A percentile compares a stretch with the other conserved stretches of the same genome.
phyloP scores from a whole-genome alignment of 1,140 invertebrate genomes.

The Meloidogyne chitwoodi region DNA sequence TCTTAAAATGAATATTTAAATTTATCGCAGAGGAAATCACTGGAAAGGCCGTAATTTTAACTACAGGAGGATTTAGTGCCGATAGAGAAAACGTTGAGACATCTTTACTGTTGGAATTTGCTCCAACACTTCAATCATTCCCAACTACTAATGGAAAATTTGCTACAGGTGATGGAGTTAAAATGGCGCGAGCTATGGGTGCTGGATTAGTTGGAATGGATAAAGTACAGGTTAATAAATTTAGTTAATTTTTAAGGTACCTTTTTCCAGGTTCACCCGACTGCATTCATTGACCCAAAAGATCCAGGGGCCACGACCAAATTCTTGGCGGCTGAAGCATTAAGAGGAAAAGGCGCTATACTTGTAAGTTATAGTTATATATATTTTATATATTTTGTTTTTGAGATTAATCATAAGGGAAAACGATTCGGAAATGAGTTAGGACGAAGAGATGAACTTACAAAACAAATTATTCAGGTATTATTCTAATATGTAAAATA shows the following conservation, averaged over 20 bases:
- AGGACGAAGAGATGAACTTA: slow-evolving; percentile 58
- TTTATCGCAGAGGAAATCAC: slow-evolving; percentile 28
- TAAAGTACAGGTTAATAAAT: slow-evolving; percentile 33
- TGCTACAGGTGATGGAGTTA: slow-evolving; percentile 60
- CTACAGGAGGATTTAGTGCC: slow-evolving; percentile 50
- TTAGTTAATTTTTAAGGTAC: not conserved
- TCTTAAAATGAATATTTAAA: not conserved
- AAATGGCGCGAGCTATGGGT: slow-evolving; percentile 57
- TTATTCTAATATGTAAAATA: not conserved
- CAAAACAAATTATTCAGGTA: slow-evolving; percentile 39
- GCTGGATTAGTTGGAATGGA: slow-evolving; percentile 55
- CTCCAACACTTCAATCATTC: slow-evolving; percentile 40
- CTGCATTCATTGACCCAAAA: slow-evolving; percentile 60
- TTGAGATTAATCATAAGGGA: slow-evolving; percentile 57
- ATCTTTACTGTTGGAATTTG: slow-evolving; percentile 57
- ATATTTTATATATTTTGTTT: not conserved
- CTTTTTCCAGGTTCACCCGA: slow-evolving; percentile 46
- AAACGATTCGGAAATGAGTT: slow-evolving; percentile 59
- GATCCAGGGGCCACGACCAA: slow-evolving; percentile 53
- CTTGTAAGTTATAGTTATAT: slow-evolving; percentile 31
- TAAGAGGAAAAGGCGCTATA: slow-evolving; percentile 60
- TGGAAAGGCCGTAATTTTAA: slow-evolving; percentile 57
- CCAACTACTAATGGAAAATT: slow-evolving; percentile 61
- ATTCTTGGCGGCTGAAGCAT: slow-evolving; percentile 60
- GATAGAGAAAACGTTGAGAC: slow-evolving; percentile 37